Percentiles rank a stretch among this genome's conserved stretches.
Conservation (phyloP, 2,888 invertebrate genomes). For the Hybos culiciformis region DNA sequence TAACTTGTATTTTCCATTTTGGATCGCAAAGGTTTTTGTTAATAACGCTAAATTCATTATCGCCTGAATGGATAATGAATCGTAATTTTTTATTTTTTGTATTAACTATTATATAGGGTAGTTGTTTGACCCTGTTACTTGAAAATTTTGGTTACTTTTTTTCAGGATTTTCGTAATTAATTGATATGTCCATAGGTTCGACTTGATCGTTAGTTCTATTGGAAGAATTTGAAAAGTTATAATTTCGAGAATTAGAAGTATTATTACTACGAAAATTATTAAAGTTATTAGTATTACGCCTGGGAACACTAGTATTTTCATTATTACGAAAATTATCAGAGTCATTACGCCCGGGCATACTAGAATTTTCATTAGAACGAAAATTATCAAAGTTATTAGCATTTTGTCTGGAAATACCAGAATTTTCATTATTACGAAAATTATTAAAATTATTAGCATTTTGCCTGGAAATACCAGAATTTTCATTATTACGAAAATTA, state of each 20-base stretch:
- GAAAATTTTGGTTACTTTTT: background rate
- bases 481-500: no score
- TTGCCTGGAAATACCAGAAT: no score
- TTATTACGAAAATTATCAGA: background rate
- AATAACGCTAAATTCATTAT: background rate
- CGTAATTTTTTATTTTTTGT: background rate
- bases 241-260: background rate
- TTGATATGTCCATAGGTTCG: conserved; percentile 1
- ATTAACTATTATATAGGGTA: background rate
- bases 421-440: background rate
- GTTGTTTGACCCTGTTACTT: background rate
- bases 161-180: background rate
- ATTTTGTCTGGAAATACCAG: background rate
- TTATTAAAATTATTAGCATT: background rate
- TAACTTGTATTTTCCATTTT: background rate
- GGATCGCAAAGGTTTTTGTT: background rate
- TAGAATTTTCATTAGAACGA: background rate
- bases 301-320: background rate
- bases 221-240: background rate
- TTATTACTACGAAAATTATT: background rate
- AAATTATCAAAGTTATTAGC: background rate
- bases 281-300: background rate
- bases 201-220: background rate
- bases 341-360: no score
- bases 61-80: background rate